phyloP scores from a whole-genome alignment of 2,888 invertebrate species.

The Sepiola atlantica region DNA sequence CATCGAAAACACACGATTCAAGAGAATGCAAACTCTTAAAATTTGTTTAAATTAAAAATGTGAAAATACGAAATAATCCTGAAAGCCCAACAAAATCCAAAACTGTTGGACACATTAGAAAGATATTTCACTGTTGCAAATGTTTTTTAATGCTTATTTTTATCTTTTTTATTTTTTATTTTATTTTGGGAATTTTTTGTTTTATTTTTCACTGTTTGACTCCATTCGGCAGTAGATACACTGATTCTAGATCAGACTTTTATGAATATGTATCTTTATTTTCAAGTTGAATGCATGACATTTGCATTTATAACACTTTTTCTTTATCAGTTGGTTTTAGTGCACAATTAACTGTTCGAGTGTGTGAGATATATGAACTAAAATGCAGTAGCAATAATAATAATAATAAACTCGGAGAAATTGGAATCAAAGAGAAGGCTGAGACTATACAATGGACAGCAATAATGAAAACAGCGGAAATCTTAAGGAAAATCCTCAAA shows the following conservation, averaged over 20 bases:
- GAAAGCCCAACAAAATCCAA: no score
- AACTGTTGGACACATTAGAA: not conserved
- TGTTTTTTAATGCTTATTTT: not conserved
- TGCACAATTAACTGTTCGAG: not conserved
- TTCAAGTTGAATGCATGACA: not conserved
- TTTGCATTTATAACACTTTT: not conserved
- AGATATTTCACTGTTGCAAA: not conserved
- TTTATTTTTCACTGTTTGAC: not conserved
- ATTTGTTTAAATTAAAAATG: not conserved
- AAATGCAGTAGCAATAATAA: not conserved
- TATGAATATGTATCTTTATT: not conserved
- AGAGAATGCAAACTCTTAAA: not conserved
- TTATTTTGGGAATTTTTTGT: not conserved
- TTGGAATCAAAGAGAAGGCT: no score
- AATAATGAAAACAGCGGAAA: no score
- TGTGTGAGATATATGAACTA: not conserved
- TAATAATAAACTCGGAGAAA: no score
- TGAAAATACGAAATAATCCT: not conserved
- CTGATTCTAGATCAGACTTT: not conserved
- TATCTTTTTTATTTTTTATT: not conserved
- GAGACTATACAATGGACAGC: no score
- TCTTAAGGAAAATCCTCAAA: no score
- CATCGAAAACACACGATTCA: not conserved
- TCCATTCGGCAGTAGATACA: not conserved
- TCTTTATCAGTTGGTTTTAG: not conserved